Conservation (phyloP, 2,797 vertebrate genomes). For the Gymnopithys bicolor region DNA sequence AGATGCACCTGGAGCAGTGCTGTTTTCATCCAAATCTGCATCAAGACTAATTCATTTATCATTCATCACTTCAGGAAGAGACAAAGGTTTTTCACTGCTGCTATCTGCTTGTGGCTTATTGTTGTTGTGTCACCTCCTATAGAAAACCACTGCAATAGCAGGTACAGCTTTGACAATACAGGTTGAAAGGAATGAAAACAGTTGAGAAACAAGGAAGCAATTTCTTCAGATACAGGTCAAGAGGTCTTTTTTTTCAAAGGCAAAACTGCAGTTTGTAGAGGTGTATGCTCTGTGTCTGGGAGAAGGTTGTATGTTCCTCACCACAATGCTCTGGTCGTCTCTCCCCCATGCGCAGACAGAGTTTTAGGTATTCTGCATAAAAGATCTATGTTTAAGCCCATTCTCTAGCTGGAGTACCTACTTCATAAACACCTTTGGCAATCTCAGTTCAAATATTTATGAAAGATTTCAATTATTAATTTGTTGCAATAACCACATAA, state of each 20-base stretch:
- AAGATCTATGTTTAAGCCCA: neutral
- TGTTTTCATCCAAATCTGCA: neutral
- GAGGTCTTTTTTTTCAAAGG: neutral
- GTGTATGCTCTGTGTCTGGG: neutral
- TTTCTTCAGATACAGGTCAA: neutral
- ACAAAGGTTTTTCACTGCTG: neutral
- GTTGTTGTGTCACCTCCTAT: neutral
- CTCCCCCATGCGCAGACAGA: neutral
- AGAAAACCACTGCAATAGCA: neutral
- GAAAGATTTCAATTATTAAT: neutral
- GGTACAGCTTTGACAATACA: neutral
- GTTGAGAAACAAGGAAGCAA: neutral
- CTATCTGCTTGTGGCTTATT: rapidly evolving
- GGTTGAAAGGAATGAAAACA: neutral
- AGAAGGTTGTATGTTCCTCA: neutral
- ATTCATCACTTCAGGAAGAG: neutral
- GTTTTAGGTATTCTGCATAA: neutral
- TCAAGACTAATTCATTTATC: neutral
- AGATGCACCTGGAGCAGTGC: neutral
- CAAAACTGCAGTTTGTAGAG: neutral
- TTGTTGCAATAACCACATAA: neutral
- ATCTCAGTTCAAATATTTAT: neutral
- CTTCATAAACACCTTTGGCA: neutral
- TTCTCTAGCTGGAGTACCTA: neutral
- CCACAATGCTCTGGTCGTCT: neutral